phyloP scores from a whole-genome alignment of 1,140 invertebrate species.

The Oedothorax gibbosus region DNA sequence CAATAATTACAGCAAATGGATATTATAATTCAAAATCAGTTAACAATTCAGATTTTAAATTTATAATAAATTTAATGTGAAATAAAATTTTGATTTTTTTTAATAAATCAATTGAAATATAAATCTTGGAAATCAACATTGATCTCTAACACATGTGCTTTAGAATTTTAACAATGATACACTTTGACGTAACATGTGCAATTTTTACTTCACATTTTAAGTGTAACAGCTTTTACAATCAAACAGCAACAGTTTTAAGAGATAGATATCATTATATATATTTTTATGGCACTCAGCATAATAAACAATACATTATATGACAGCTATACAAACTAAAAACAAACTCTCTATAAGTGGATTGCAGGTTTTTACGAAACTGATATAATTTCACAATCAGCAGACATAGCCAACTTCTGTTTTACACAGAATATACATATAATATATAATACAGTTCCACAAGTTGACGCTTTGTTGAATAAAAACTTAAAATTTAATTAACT shows the following conservation, averaged over 20 bases:
- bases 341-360: slow-evolving; percentile 3
- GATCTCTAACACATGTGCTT: slow-evolving; percentile 49
- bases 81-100: too few relatives aligned
- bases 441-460: slow-evolving; percentile 1
- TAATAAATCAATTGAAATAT: too few relatives aligned
- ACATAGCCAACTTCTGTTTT: too few relatives aligned
- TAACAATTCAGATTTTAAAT: slow-evolving; percentile 31
- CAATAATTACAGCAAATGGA: not conserved
- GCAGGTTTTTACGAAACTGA: slow-evolving; percentile 31
- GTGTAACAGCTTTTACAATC: slow-evolving; percentile 53
- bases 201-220: slow-evolving; percentile 30
- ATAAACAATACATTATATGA: slow-evolving; percentile 44
- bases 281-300: slow-evolving; percentile 54
- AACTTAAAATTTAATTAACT: slow-evolving; percentile 10
- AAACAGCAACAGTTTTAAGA: slow-evolving; percentile 54
- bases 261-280: slow-evolving; percentile 52
- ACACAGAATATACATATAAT: too few relatives aligned
- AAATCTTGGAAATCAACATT: slow-evolving; percentile 23
- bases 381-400: too few relatives aligned
- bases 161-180: slow-evolving; percentile 41
- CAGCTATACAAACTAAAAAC: slow-evolving; percentile 42
- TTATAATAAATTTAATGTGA: slow-evolving; percentile 12
- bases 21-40: not conserved
- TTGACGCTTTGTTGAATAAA: slow-evolving; percentile 4
- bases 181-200: slow-evolving; percentile 56